phyloP scores from a whole-genome alignment of 2,797 vertebrate species.

The Basileuterus tristriatus region DNA sequence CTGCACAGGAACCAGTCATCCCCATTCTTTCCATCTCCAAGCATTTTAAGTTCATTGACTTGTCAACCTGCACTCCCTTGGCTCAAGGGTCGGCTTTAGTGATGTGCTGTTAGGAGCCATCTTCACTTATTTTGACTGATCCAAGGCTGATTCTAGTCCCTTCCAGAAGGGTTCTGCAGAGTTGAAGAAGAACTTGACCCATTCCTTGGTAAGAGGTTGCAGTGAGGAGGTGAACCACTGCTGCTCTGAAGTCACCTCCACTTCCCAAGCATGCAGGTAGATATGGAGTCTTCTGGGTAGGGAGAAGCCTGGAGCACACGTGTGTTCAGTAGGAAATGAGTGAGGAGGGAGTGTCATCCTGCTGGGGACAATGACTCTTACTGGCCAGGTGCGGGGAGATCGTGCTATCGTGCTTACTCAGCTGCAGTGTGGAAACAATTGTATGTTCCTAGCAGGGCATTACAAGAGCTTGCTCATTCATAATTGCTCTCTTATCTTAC shows the following conservation, averaged over 20 bases:
- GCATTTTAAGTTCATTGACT: neutral
- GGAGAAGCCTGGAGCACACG: neutral
- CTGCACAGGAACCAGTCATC: neutral
- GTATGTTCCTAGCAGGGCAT: neutral
- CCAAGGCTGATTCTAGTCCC: neutral
- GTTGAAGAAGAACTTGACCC: neutral
- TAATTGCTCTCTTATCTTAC: slow-evolving; percentile 53
- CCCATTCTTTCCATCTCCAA: neutral
- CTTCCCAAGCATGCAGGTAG: neutral
- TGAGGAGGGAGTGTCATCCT: slow-evolving; percentile 26
- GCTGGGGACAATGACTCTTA: neutral
- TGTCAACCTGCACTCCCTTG: neutral
- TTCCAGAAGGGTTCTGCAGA: neutral
- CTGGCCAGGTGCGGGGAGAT: neutral
- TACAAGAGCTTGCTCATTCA: slow-evolving; percentile 36
- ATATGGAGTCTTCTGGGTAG: neutral
- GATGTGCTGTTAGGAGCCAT: neutral
- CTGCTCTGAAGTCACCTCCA: neutral
- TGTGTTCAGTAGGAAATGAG: slow-evolving; percentile 18
- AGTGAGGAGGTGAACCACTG: neutral
- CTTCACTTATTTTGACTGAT: neutral
- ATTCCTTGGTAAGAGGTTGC: neutral
- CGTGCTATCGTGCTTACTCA: slow-evolving; percentile 18
- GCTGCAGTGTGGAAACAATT: slow-evolving; percentile 33
- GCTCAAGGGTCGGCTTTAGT: neutral